Conservation (phyloP, 2,888 invertebrate genomes). For the Drosophila helvetica region DNA sequence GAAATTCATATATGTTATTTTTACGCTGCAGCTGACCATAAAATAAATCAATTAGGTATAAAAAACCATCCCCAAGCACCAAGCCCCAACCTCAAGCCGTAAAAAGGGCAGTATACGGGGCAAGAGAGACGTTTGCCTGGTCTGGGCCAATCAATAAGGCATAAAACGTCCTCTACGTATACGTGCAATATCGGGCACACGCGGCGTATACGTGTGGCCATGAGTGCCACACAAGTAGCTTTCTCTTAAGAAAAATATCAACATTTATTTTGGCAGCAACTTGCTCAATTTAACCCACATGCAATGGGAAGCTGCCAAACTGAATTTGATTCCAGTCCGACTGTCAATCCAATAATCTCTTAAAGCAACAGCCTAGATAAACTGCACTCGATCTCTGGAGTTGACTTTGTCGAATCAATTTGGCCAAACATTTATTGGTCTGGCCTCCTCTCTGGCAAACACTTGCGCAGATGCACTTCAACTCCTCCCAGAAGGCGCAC, state of each 20-base stretch:
- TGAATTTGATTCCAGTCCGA: conserved; percentile 13
- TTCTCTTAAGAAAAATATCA: background rate
- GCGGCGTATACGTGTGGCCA: conserved; percentile 46
- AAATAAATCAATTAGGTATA: conserved; percentile 68
- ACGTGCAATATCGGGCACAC: conserved; percentile 23
- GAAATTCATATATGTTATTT: conserved; percentile 52
- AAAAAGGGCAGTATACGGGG: conserved; percentile 16
- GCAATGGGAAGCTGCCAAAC: background rate
- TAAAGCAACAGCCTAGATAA: conserved; percentile 36
- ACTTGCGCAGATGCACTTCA: conserved; percentile 59
- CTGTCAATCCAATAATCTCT: conserved; percentile 42
- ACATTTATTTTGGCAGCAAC: background rate
- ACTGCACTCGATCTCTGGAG: conserved; percentile 45
- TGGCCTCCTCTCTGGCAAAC: conserved; percentile 53
- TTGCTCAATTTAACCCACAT: background rate
- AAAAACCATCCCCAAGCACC: conserved; percentile 36
- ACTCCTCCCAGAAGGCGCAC: conserved; percentile 42
- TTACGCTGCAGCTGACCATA: conserved; percentile 55
- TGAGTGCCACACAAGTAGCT: background rate
- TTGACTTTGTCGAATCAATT: conserved; percentile 72
- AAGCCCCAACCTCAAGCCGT: conserved; percentile 27
- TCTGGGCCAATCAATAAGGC: conserved; percentile 63
- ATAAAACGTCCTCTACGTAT: conserved; percentile 42
- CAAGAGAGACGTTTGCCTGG: conserved; percentile 4
- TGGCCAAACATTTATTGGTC: conserved; percentile 71